Evolutionary conservation across 2,888 invertebrate species (phyloP), one percentile per base, ranked within the genome.

Genomic region (Omphaloscelis lunosa): DNA sequence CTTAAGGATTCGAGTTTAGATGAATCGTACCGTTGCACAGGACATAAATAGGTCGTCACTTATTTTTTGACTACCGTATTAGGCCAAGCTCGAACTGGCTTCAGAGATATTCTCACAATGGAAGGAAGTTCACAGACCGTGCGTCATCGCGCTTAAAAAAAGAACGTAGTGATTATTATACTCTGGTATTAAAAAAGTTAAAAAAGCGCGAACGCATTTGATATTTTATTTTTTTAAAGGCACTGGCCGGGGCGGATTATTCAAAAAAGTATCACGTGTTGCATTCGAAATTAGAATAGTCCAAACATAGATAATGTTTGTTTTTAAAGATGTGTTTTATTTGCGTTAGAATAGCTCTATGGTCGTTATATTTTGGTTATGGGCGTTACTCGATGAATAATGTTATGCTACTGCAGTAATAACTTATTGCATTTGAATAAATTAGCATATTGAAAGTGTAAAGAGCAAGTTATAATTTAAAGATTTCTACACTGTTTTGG

Each of bases 51-150:
- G 88, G 79, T 68, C 58, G 75, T 79, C 72, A 74, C 59, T 81
- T 82, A 84, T 83, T 88, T 88, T 89, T 84, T 80, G 66, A 83
- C 86, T 85, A 73, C 89, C 87, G 87, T 89, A 89, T 89, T 87
- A 84, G 87, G 83, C 75, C 65, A 71, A 84, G 74, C 85, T 77
- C 67, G 80, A 80, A 80, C 83, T 79, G 83, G 80, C 86, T 87
- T 89, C 90, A 88, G 88, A 89, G 58, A 84, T 72, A 91, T 94
- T 95, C 94, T 94, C 95, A 96, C 96, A 96, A 96, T 96, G 95
- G 95, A 88, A 96, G 96, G 96, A 96, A 96, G 96, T 95, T 94
- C 95, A 93, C 95, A 94, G 93, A 93, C 93, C 90, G 94, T 96
- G 96, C 95, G 95, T 96, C 96, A 96, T 95, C 92, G 89, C 83